Base-by-base conservation (phyloP, 2,113 vertebrate genomes). In the Reinhardtius hippoglossoides region DNA sequence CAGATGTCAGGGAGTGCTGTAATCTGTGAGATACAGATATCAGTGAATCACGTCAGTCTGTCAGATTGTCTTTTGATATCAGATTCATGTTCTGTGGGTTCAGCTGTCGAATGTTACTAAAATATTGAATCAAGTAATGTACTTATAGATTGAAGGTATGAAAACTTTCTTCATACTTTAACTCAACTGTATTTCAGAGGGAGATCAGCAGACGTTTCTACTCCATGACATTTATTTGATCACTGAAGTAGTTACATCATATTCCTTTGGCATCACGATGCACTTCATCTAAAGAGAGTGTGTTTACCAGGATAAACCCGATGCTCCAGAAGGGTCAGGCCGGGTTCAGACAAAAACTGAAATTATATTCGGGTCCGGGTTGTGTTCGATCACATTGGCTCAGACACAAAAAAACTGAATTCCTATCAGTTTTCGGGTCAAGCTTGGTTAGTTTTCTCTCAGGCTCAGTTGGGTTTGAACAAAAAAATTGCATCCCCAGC, bases 11-110 rank as follows among this genome's bases (percentile, higher is more conserved):
- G 67, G 48, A 40, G 21, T 27, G 73, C 80, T 77, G 55, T 21
- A 74, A 72, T 85, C 65, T 70, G 44, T 67, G 37, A 76, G 86
- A 83, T 75, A 68, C 5, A 18, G 13, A 31, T 21, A 81, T 81
- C 80, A 68, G 71, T 78, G 60, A 67, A 81, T 87, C 31, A 70
- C 67, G 74, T 69, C 48, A 61, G 48, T 42, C 63, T 70, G 71
- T 73, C 50, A 27, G 58, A 62, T 69, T 64, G 59, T 60, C 63
- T 59, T 65, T 50, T 61, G 16, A 65, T 72, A 69, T 78, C 37
- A 50, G 50, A 50, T 69, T 40, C 16, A 59, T 64, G 31, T 55
- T 73, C 55, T 21, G 26, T 23, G 42, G 63, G 14, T 31, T 18
- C 68, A 37, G n/a, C 67, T 21, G 15, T 54, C 16, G 44, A 55